phyloP scores from a whole-genome alignment of 2,888 invertebrate genomes.

The Lasiommata megera region DNA sequence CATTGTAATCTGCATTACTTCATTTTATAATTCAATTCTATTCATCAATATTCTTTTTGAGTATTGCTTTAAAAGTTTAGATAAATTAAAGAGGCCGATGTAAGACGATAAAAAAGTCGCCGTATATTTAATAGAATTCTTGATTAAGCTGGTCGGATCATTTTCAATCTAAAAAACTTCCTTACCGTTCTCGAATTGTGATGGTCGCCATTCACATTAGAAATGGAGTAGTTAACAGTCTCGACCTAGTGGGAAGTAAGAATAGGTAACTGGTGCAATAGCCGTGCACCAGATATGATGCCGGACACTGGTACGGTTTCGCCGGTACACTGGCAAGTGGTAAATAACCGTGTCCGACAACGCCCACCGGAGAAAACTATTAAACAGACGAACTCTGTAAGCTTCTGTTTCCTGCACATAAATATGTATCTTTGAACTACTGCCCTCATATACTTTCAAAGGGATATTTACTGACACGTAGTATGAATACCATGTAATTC shows the following conservation, averaged over 20 bases:
- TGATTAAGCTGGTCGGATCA: no score
- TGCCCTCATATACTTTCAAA: not conserved
- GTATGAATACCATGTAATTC: no score
- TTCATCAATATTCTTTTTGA: no score
- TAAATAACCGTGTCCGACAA: conserved; percentile 3
- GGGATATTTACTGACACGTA: no score
- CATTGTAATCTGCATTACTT: no score
- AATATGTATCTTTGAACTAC: not conserved
- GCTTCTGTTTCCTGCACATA: conserved; percentile 8
- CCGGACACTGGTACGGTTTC: conserved; percentile 5
- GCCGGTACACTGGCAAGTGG: not conserved
- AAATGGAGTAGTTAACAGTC: not conserved
- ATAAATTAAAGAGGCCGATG: no score
- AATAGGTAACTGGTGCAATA: not conserved
- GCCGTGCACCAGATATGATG: conserved; percentile 3
- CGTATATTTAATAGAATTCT: no score
- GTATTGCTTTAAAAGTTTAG: no score
- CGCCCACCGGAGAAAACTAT: conserved; percentile 9
- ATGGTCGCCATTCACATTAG: not conserved
- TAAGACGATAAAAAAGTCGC: no score
- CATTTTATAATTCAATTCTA: no score
- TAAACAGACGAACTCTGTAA: not conserved
- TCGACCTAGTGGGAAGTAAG: conserved; percentile 2
- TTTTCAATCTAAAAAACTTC: no score
- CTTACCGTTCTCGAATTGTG: no score